Evolutionary conservation across 2,888 invertebrate genomes (phyloP).

Genomic region (Zonitis immaculata): DNA sequence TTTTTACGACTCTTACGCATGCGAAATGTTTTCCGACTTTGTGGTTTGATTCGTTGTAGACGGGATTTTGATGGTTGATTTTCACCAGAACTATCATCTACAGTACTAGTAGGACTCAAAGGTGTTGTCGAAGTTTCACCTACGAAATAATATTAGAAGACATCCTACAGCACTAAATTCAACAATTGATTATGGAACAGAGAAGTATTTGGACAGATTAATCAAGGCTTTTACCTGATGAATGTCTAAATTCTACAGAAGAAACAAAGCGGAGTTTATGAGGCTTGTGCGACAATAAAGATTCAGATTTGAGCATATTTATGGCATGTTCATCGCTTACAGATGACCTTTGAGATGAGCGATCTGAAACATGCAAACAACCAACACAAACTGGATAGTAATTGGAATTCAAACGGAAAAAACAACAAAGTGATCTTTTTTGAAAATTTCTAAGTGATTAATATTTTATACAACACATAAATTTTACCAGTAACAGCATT

Average conservation of each 20-base stretch:
- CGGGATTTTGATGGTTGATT: constrained; percentile 59
- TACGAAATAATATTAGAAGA: constrained; percentile 32
- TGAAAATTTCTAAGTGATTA: background rate
- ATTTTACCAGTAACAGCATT: constrained; percentile 27
- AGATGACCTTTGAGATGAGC: constrained; percentile 54
- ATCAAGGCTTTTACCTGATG: constrained; percentile 58
- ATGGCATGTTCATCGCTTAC: constrained; percentile 53
- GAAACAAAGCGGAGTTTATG: constrained; percentile 77
- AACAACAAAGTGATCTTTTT: background rate
- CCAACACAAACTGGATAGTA: constrained; percentile 10
- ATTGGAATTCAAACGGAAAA: background rate
- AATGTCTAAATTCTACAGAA: constrained; percentile 75
- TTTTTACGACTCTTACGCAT: constrained; percentile 72
- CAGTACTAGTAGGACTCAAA: constrained; percentile 67
- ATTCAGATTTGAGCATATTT: constrained; percentile 45
- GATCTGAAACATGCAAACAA: constrained; percentile 56
- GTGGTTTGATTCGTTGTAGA: constrained; percentile 87
- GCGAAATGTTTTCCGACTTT: constrained; percentile 90
- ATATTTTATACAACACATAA: background rate
- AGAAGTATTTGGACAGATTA: background rate
- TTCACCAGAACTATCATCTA: constrained; percentile 64
- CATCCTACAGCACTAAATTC: background rate
- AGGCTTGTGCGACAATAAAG: constrained; percentile 51
- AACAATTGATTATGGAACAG: background rate
- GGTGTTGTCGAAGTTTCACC: constrained; percentile 75